Conservation (phyloP, 2,113 vertebrate genomes). For the Noctilio leporinus region DNA sequence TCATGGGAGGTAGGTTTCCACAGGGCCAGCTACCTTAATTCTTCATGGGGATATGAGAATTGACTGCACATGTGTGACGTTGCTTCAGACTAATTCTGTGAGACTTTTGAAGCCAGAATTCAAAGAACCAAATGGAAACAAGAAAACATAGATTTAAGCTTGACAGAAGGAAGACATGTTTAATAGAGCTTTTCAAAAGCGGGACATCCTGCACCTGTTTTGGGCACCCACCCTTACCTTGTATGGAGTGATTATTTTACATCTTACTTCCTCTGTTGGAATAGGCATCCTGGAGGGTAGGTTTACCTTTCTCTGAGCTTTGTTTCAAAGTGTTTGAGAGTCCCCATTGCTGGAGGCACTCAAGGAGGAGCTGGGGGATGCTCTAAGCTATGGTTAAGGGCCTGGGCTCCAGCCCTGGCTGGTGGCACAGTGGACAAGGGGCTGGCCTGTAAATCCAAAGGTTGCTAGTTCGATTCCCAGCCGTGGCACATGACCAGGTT, state of each 20-base stretch:
- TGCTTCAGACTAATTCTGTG: neutral
- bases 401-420: neutral
- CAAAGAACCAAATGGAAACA: neutral
- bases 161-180: neutral
- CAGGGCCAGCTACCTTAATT: too few relatives aligned
- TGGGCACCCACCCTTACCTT: neutral
- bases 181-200: neutral
- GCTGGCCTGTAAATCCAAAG: too few relatives aligned
- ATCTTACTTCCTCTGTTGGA: neutral
- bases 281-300: neutral
- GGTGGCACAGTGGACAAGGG: too few relatives aligned
- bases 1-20: neutral
- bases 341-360: fast-evolving
- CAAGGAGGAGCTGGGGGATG: neutral
- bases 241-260: neutral
- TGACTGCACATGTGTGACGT: neutral
- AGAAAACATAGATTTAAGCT: neutral
- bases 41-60: neutral
- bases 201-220: neutral
- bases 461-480: too few relatives aligned
- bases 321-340: neutral
- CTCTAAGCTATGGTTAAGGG: neutral
- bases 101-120: neutral
- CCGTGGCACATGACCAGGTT: too few relatives aligned
- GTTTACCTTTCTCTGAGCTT: neutral